Evolutionary conservation across 2,797 vertebrate genomes (phyloP), one percentile per base, ranked within the genome.

Genomic region (Syndactyla subalaris): DNA sequence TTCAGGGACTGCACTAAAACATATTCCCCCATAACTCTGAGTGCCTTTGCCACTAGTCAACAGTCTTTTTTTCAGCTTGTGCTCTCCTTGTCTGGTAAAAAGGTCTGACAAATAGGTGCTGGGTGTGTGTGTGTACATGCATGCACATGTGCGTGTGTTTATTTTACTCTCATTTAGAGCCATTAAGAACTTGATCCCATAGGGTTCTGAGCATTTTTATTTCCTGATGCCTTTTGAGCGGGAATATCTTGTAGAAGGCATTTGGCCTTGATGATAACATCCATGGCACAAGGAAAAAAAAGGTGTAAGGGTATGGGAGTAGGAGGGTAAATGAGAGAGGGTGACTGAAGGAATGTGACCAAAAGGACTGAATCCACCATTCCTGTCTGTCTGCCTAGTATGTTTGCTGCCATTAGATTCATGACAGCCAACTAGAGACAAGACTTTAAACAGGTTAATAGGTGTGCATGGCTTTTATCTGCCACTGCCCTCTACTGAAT

Each of bases 121-220:
- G 92, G 91, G 92, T 67, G 93, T 78, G 92, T 70, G 86, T 89
- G 36, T 89, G 36, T 94, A 32, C 95, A 45, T 92, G 93, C 92
- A 91, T 51, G 58, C 91, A 92, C 89, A 93, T 95, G 95, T 96
- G 95, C 55, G 10, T 48, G 74, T 95, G 93, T 96, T 97, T 95
- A 91, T 83, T 92, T 93, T 94, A 48, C 48, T 84, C 89, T 92
- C 85, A 86, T 95, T 95, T 94, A 90, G 67, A 92, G 89, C 89
- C 93, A 97, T 95, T 96, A 96, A 92, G 92, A 93, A 88, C 93
- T 88, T 68, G 63, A 90, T 95, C 74, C 63, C 67, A 17, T 86
- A 89, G 41, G 65, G 81, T 91, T 94, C 72, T 77, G 86, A 95
- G 88, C 89, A 51, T 62, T 95, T 96, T 88, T 93, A 76, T 80